These are phyloP conservation scores for Clupea harengus DNA, from an alignment of 2,113 vertebrate species.

Conservation along the genomic window DNA sequence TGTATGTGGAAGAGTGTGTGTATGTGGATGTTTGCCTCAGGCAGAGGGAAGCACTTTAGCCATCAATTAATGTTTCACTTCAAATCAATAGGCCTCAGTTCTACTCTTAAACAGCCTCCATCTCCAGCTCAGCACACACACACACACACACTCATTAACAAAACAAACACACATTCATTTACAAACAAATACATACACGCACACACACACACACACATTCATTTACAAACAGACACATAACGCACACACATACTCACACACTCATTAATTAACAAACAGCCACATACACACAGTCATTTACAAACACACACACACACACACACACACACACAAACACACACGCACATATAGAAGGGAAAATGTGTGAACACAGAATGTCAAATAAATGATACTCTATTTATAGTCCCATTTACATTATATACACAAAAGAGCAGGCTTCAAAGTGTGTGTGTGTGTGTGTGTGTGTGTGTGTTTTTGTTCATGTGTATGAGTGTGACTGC, in stretches of 20 bases:
- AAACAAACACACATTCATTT: not conserved
- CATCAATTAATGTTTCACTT: too few species aligned
- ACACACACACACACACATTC: not conserved
- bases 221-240: too few species aligned
- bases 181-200: constrained; percentile 10
- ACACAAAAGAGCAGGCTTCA: too few species aligned
- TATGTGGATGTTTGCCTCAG: not conserved
- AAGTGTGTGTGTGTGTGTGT: constrained; percentile 16
- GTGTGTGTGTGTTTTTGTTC: constrained; percentile 7
- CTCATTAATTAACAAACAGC: too few species aligned
- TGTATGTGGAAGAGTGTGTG: not conserved
- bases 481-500: not conserved
- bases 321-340: not conserved
- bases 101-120: not conserved
- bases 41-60: not conserved
- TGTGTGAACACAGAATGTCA: too few species aligned
- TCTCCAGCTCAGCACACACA: not conserved
- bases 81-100: not conserved
- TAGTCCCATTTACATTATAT: too few species aligned
- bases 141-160: not conserved
- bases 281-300: too few species aligned
- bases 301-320: not conserved
- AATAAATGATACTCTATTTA: too few species aligned
- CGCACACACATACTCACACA: too few species aligned
- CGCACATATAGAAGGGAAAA: constrained; percentile 43